These are phyloP conservation scores for Nudaria mundana DNA, from an alignment of 2,888 invertebrate genomes.

Conservation along the genomic window DNA sequence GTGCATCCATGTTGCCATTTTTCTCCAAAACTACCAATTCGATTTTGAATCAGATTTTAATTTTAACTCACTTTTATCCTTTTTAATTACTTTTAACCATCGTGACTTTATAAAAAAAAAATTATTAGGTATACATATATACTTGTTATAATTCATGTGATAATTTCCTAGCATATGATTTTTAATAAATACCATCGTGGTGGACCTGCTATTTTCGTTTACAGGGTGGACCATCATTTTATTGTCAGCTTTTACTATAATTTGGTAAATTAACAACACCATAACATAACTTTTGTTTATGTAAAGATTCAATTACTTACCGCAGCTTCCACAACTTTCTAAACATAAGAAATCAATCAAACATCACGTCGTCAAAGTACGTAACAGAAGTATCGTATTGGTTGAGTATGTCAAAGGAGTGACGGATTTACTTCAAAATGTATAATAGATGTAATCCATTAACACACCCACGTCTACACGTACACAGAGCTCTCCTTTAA, in stretches of 20 bases:
- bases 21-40: no score
- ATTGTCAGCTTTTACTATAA: background rate
- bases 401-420: conserved; percentile 1
- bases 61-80: no score
- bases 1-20: no score
- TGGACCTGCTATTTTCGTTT: background rate
- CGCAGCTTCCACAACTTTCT: background rate
- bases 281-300: background rate
- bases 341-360: background rate
- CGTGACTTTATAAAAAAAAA: no score
- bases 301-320: background rate
- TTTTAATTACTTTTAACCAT: no score
- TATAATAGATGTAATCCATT: conserved; percentile 1
- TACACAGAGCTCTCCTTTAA: no score
- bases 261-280: background rate
- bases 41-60: no score
- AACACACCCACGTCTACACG: no score
- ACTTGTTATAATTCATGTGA: no score
- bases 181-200: no score
- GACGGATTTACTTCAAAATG: background rate
- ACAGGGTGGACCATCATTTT: background rate
- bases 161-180: no score
- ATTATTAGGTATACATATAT: no score
- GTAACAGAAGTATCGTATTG: background rate
- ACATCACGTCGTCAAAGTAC: background rate